Evolutionary conservation across 1,140 invertebrate genomes (phyloP).

Genomic region (Hypothenemus hampei): DNA sequence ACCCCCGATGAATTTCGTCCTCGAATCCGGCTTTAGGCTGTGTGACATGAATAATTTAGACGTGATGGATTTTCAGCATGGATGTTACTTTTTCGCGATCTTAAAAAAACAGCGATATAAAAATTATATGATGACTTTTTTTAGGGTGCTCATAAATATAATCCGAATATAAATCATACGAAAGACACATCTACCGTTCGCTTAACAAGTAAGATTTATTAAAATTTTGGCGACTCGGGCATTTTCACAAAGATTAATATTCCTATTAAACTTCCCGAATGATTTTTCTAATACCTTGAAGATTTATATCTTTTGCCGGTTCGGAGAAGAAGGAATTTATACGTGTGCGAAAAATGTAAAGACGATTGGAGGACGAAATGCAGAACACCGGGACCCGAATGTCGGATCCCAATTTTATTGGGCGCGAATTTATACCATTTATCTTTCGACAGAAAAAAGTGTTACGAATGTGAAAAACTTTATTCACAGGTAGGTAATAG

Average conservation of each 20-base stretch:
- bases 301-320: constrained; percentile 22
- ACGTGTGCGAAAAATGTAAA: constrained; percentile 22
- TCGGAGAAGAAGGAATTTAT: no score
- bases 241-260: constrained; percentile 27
- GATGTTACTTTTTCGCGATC: no score
- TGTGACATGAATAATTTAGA: constrained; percentile 27
- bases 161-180: constrained; percentile 17
- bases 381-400: constrained; percentile 17
- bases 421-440: constrained; percentile 26
- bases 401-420: constrained; percentile 22
- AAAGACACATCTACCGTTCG: constrained; percentile 14
- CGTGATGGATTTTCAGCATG: constrained; percentile 15
- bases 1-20: constrained; percentile 5
- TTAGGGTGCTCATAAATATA: constrained; percentile 25
- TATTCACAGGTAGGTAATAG: background rate
- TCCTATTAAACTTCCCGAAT: constrained; percentile 26
- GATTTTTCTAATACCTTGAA: constrained; percentile 26
- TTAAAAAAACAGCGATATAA: no score
- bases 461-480: background rate
- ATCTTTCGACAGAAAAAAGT: constrained; percentile 24
- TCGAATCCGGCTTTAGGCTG: constrained; percentile 18
- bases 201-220: constrained; percentile 25
- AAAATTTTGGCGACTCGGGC: constrained; percentile 26
- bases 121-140: no score
- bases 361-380: constrained; percentile 17